phyloP scores from a whole-genome alignment of 2,113 vertebrate species.

The Xerus inauris region DNA sequence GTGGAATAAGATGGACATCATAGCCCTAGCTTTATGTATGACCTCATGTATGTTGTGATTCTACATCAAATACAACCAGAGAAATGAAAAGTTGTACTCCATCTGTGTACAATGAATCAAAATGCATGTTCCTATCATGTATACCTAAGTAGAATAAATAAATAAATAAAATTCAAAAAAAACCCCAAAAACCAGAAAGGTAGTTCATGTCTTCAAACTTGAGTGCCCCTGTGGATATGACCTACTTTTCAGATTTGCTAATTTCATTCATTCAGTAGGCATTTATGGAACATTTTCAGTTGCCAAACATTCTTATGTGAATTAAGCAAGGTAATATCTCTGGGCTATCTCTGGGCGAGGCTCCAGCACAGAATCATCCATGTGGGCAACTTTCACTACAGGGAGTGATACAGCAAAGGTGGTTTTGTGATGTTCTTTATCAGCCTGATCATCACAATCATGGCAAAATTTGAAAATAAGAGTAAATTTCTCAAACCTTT shows the following conservation, averaged over 20 bases:
- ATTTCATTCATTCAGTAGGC: not conserved
- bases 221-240: fast-evolving
- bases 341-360: not conserved
- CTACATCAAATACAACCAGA: no score
- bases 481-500: not conserved
- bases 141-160: no score
- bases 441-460: not conserved
- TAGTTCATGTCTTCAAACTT: not conserved
- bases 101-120: no score
- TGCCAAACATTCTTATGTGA: not conserved
- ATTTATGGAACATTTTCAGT: not conserved
- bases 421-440: not conserved
- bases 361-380: not conserved
- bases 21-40: no score
- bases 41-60: no score
- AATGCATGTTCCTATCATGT: no score
- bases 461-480: not conserved
- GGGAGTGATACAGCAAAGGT: no score
- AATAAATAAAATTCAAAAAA: no score
- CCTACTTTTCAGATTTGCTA: not conserved
- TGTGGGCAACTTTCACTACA: not conserved
- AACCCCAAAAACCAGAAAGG: no score
- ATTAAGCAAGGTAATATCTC: not conserved
- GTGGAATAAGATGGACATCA: no score
- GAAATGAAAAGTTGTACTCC: no score